Evolutionary conservation across 1,140 invertebrate genomes (phyloP).

Genomic region (Pseudoatta argentina): DNA sequence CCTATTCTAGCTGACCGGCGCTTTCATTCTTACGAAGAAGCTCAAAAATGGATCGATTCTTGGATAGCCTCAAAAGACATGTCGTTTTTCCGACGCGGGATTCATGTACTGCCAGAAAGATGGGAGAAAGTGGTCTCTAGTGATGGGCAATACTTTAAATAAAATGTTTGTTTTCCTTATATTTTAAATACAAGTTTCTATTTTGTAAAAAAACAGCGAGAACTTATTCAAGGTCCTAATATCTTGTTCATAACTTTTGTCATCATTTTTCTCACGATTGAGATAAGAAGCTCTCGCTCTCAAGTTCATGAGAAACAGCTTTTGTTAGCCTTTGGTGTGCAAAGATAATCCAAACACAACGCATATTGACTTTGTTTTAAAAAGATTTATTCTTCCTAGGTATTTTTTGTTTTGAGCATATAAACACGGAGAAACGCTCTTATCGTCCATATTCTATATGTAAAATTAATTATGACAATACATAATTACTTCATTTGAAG

Average conservation of each 20-base stretch:
- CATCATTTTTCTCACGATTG: slow-evolving; percentile 26
- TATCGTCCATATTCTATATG: not conserved
- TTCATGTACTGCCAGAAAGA: too few relatives aligned
- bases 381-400: slow-evolving; percentile 1
- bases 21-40: too few relatives aligned
- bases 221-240: too few relatives aligned
- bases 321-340: slow-evolving; percentile 1
- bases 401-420: not conserved
- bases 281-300: slow-evolving; percentile 29
- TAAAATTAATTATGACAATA: not conserved
- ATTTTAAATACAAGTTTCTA: too few relatives aligned
- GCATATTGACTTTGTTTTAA: slow-evolving; percentile 30
- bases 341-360: slow-evolving; percentile 51
- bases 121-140: too few relatives aligned
- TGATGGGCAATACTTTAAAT: too few relatives aligned
- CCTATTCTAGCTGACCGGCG: too few relatives aligned
- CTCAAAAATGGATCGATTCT: too few relatives aligned
- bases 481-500: slow-evolving; percentile 3
- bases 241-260: slow-evolving; percentile 53
- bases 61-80: too few relatives aligned
- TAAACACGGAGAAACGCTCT: not conserved
- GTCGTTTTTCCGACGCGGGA: too few relatives aligned
- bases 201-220: too few relatives aligned
- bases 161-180: too few relatives aligned
- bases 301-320: slow-evolving; percentile 41